Conservation (phyloP, 1,140 invertebrate species). For the Popillia japonica region DNA sequence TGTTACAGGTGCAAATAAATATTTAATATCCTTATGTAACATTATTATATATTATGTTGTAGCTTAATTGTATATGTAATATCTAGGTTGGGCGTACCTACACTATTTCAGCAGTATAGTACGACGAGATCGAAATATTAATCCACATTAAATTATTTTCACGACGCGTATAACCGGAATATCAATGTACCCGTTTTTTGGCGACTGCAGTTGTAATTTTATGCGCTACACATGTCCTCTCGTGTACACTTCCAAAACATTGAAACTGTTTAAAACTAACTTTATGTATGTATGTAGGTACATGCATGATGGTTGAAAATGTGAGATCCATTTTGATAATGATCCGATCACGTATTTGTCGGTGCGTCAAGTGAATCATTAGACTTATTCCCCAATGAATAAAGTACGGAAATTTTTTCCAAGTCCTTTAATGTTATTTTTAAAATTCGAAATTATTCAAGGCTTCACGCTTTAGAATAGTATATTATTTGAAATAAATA, state of each 20-base stretch:
- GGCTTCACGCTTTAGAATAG: too few species aligned
- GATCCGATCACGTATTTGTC: background rate
- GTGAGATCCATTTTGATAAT: slow-evolving; percentile 15
- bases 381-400: too few species aligned
- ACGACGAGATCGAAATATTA: slow-evolving; percentile 16
- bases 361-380: background rate
- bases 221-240: background rate
- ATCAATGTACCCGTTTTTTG: background rate
- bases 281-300: too few species aligned
- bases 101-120: background rate
- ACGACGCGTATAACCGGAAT: background rate
- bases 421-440: too few species aligned
- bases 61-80: background rate
- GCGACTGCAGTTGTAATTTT: slow-evolving; percentile 6
- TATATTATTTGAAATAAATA: too few species aligned
- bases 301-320: slow-evolving; percentile 8
- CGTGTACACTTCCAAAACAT: background rate
- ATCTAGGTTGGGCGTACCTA: slow-evolving; percentile 3
- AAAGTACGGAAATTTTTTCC: too few species aligned
- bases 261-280: background rate
- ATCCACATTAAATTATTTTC: slow-evolving; percentile 12
- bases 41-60: background rate
- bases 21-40: slow-evolving; percentile 26
- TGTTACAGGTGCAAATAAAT: slow-evolving; percentile 24
- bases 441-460: too few species aligned